phyloP scores from a whole-genome alignment of 2,113 vertebrate genomes.

The Hepsetus odoe region DNA sequence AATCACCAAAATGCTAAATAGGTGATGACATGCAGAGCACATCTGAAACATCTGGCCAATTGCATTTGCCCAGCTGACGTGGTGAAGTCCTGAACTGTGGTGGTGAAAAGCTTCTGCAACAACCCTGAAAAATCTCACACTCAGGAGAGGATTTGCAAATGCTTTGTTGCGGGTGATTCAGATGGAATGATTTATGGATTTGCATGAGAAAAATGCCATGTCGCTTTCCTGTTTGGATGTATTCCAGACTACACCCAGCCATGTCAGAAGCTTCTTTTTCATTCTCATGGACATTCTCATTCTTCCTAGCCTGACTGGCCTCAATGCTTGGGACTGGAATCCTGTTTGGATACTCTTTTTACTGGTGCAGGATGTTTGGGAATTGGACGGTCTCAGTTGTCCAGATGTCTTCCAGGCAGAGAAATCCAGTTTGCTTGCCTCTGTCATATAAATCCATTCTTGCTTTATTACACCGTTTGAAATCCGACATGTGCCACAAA shows the following conservation, averaged over 20 bases:
- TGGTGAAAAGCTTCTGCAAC: constrained; percentile 6
- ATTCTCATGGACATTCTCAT: not conserved
- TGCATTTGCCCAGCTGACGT: constrained; percentile 33
- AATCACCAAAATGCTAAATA: constrained; percentile 26
- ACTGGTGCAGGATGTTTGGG: not conserved
- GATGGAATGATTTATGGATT: constrained; percentile 5
- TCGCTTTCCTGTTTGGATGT: not conserved
- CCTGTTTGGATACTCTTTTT: not conserved
- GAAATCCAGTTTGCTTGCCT: too few relatives aligned
- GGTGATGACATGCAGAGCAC: constrained; percentile 40
- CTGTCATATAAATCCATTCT: not conserved
- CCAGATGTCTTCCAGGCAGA: not conserved
- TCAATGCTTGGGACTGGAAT: not conserved
- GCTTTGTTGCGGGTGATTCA: constrained; percentile 11
- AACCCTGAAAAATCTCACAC: constrained; percentile 19
- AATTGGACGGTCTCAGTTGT: not conserved
- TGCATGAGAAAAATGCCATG: not conserved
- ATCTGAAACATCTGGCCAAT: constrained; percentile 26
- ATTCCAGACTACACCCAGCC: not conserved
- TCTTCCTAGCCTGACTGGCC: not conserved
- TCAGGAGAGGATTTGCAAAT: constrained; percentile 2
- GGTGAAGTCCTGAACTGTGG: constrained; percentile 22
- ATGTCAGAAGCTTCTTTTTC: not conserved
- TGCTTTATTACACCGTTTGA: too few relatives aligned
- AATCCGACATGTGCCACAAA: too few relatives aligned